phyloP scores from a whole-genome alignment of 2,113 vertebrate species.

The Strix uralensis region DNA sequence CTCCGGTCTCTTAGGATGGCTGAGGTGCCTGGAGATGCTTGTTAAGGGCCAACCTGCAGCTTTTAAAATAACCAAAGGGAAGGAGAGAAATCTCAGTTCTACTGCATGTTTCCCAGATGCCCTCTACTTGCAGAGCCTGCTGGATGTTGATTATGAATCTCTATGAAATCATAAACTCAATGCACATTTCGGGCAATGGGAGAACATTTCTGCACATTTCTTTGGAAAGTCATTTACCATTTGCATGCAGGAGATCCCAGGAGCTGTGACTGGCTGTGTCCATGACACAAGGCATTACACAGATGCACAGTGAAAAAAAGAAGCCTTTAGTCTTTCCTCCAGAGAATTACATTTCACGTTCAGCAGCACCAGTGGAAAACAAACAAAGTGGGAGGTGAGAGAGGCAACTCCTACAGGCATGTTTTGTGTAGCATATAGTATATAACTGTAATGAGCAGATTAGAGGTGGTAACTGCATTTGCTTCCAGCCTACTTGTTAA shows the following conservation, averaged over 20 bases:
- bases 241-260: neutral
- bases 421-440: neutral
- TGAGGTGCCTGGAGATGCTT: neutral
- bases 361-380: neutral
- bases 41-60: neutral
- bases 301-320: neutral
- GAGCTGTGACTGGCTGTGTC: neutral
- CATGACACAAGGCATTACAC: neutral
- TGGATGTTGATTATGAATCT: neutral
- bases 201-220: neutral
- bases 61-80: neutral
- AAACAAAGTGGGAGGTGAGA: neutral
- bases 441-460: neutral
- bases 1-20: neutral
- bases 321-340: neutral
- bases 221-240: neutral
- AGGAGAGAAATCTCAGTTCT: neutral
- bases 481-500: neutral
- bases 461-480: neutral
- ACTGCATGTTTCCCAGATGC: neutral
- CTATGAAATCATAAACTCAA: neutral
- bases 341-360: neutral
- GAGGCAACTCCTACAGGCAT: neutral
- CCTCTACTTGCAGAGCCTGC: neutral
- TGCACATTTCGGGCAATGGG: neutral